Base-by-base conservation (phyloP, 2,113 vertebrate genomes). In the Machaerirhynchus nigripectus region DNA sequence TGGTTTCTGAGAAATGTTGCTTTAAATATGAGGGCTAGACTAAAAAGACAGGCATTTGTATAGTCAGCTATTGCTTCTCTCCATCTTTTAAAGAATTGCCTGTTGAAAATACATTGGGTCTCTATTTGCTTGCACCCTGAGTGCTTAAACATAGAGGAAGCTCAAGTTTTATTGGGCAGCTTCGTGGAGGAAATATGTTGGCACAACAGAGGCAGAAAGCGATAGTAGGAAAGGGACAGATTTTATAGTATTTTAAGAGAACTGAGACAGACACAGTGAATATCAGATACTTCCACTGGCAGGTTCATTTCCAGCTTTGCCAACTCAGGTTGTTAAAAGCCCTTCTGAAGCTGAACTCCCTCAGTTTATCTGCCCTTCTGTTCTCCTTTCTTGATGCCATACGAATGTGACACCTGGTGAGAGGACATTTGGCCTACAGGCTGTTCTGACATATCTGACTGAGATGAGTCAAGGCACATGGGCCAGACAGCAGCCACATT, bases 381-480 rank as follows among this genome's bases (percentile, higher is more conserved):
- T 8, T 24, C 28, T 90, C 30, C 12, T 69, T 61, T 77, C 50
- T 77, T 30, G 11, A 30, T 59, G 26, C 50, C 30, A 33, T 11
- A 20, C 0, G 0, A 31, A 18, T 39, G 6, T 44, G 27, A 55
- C 17, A 67, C 8, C 12, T 42, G 26, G 16, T 70, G 55, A 86
- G 35, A 27, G n/a, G 7, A 70, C 5, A 30, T 57, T 67, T 81
- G 40, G 18, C 28, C 44, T 69, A 22, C 16, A 33, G 8, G 30
- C 7, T 71, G 20, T 37, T 82, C 52, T 85, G 30, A 33, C 60
- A 2, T 49, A 77, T 37, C 19, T 85, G 27, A 68, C 24, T 28
- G 11, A 10, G 6, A 20, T 81, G 55, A 91, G 14, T 23, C 44
- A 67, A 67, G 39, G 13, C 13, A n/a, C 37, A 11, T 7, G 19